Percentiles rank a stretch among this genome's conserved stretches.
phyloP scores from a whole-genome alignment of 2,797 vertebrate genomes.

The Coracias cyanogaster region DNA sequence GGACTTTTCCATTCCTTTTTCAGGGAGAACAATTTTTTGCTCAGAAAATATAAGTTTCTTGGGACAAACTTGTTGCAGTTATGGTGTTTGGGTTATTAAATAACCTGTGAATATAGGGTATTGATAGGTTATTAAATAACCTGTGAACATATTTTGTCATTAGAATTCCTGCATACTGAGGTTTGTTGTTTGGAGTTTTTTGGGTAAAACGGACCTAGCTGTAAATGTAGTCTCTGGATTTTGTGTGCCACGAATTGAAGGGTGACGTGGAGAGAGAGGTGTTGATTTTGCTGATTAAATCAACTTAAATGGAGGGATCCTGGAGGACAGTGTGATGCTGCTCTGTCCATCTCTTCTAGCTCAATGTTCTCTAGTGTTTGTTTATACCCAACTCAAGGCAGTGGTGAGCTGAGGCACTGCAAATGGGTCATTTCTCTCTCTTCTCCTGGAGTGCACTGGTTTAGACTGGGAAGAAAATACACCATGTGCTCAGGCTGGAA shows the following conservation, averaged over 20 bases:
- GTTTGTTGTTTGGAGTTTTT: background rate
- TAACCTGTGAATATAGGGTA: constrained; percentile 21
- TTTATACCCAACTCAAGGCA: background rate
- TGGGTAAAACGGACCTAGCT: background rate
- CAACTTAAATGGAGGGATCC: background rate
- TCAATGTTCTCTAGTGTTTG: background rate
- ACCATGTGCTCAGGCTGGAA: background rate
- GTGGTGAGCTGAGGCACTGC: background rate
- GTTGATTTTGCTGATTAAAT: background rate
- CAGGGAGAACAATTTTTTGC: constrained; percentile 51
- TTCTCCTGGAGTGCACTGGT: background rate
- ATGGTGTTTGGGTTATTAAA: constrained; percentile 25
- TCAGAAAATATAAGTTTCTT: constrained; percentile 7
- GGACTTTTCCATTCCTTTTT: background rate
- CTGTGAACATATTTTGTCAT: constrained; percentile 50
- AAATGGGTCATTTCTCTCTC: background rate
- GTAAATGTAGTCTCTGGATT: background rate
- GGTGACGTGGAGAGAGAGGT: background rate
- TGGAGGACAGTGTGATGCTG: background rate
- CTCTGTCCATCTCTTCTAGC: background rate
- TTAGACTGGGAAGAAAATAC: background rate
- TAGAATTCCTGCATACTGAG: background rate
- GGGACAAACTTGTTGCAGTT: constrained; percentile 41
- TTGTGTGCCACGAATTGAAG: background rate
- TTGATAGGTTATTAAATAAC: constrained; percentile 39